phyloP scores from a whole-genome alignment of 2,797 vertebrate genomes.

The Enteromius thamalakanensis region DNA sequence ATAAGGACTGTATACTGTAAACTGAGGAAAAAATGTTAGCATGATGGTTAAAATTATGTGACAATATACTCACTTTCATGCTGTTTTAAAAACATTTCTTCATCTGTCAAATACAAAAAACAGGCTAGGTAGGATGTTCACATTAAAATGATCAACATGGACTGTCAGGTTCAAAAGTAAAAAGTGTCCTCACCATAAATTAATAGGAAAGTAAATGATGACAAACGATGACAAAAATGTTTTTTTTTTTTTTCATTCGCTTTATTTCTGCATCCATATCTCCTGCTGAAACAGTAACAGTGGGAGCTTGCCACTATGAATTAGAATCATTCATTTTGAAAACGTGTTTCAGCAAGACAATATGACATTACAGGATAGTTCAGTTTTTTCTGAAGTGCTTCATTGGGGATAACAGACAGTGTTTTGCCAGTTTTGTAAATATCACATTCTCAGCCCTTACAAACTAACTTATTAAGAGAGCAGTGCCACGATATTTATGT shows the following conservation, averaged over 20 bases:
- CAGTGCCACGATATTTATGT: background rate
- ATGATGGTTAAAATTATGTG: background rate
- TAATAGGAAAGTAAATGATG: background rate
- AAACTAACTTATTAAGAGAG: background rate
- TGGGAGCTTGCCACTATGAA: background rate
- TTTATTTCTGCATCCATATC: background rate
- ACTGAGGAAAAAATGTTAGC: background rate
- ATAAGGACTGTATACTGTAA: background rate
- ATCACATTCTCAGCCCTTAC: background rate
- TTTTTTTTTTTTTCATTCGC: too few relatives aligned
- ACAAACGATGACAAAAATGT: background rate
- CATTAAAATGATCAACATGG: background rate
- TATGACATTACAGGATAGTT: background rate
- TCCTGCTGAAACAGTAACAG: background rate
- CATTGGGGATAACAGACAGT: background rate
- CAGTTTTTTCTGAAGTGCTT: background rate
- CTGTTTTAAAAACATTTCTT: background rate
- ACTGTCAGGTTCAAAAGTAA: background rate
- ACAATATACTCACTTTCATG: background rate
- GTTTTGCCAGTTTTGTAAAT: background rate
- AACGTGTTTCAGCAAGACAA: background rate
- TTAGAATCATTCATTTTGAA: constrained; percentile 6
- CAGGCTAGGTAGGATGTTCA: background rate
- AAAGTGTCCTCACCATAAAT: background rate
- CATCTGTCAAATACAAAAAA: background rate